Conservation (phyloP, 2,797 vertebrate species). For the Enteromius mattozi region DNA sequence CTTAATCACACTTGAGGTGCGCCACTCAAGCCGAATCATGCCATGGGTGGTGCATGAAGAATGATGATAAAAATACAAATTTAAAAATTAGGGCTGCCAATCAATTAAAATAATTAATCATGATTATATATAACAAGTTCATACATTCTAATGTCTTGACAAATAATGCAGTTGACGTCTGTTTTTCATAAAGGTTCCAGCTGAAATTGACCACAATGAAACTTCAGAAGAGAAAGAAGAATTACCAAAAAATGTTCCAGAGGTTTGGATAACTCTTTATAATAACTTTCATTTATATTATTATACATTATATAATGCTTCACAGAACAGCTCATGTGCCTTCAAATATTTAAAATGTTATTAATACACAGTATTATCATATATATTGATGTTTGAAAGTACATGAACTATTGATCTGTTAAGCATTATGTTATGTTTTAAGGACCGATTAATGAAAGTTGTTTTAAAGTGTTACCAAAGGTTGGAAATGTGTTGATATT, state of each 20-base stretch:
- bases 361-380: neutral
- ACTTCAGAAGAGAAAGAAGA: conserved; percentile 58
- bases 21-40: neutral
- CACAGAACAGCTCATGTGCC: neutral
- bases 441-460: neutral
- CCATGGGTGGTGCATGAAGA: neutral
- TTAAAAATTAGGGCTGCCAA: neutral
- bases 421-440: conserved; percentile 6
- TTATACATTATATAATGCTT: conserved; percentile 2
- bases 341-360: neutral
- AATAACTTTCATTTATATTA: conserved; percentile 15
- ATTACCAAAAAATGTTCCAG: conserved; percentile 57
- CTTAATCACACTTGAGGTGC: neutral
- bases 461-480: conserved; percentile 36
- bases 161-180: conserved; percentile 21
- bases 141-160: neutral
- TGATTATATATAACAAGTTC: neutral
- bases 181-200: conserved; percentile 56
- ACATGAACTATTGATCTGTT: neutral
- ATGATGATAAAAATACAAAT: neutral
- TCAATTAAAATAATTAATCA: neutral
- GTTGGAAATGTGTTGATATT: neutral
- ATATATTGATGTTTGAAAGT: conserved; percentile 8
- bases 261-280: conserved; percentile 66
- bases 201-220: conserved; percentile 50